These are phyloP conservation scores for Chlorodrepanis virens DNA, from an alignment of 2,113 vertebrate species.

Conservation along the genomic window DNA sequence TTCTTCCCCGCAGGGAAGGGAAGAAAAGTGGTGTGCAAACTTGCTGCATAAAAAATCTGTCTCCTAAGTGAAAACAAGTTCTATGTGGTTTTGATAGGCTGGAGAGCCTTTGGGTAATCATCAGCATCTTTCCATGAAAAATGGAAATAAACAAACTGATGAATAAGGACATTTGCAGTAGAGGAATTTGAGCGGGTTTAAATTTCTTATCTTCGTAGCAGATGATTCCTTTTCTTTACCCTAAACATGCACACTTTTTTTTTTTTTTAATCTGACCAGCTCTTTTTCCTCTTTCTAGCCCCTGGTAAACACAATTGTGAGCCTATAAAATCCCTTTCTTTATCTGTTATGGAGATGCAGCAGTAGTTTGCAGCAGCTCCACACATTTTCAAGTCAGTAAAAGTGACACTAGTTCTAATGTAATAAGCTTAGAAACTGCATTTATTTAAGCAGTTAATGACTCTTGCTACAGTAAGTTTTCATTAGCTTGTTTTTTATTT, in stretches of 20 bases:
- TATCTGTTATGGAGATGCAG: conserved; percentile 6
- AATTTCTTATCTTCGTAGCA: not conserved
- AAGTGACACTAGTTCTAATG: not conserved
- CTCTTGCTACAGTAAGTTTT: conserved; percentile 19
- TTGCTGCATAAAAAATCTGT: not conserved
- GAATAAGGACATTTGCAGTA: not conserved
- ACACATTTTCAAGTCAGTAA: not conserved
- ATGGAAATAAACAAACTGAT: not conserved
- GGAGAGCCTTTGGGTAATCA: not conserved
- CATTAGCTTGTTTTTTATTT: conserved; percentile 39
- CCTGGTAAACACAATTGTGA: not conserved
- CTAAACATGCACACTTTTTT: not conserved
- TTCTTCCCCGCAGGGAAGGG: not conserved
- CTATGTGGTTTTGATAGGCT: not conserved
- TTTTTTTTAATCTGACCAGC: not conserved
- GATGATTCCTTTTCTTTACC: not conserved
- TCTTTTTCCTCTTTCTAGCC: not conserved
- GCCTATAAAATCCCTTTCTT: not conserved
- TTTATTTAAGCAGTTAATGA: conserved; percentile 34
- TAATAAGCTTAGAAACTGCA: conserved; percentile 33
- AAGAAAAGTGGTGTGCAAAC: not conserved
- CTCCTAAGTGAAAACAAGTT: not conserved
- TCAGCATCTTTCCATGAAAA: not conserved
- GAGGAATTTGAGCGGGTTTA: not conserved
- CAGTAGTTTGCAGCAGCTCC: not conserved